phyloP scores from a whole-genome alignment of 2,113 vertebrate species.

The Dicentrarchus labrax region DNA sequence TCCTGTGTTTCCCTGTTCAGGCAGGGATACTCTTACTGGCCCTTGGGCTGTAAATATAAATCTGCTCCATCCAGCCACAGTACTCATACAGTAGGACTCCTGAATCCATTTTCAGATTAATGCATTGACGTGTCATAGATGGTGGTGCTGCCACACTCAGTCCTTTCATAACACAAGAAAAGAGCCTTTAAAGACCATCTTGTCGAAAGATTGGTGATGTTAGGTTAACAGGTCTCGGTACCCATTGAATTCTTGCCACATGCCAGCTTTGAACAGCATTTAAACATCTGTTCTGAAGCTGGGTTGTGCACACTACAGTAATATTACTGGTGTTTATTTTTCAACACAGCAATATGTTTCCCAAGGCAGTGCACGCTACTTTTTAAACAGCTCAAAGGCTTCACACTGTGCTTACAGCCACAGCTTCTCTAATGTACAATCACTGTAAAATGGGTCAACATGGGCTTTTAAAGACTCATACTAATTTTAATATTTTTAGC shows the following conservation, averaged over 20 bases:
- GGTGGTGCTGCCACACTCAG: constrained; percentile 14
- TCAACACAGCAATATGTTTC: neutral
- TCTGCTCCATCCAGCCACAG: constrained; percentile 24
- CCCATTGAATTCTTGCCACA: neutral
- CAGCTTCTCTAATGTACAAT: constrained; percentile 3
- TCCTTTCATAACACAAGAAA: neutral
- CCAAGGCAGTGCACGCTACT: neutral
- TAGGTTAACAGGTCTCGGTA: neutral
- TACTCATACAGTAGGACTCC: constrained; percentile 26
- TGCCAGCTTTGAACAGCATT: constrained; percentile 11
- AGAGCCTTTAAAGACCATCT: neutral
- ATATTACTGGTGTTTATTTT: constrained; percentile 13
- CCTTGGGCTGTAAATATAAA: constrained; percentile 59
- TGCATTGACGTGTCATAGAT: constrained; percentile 26
- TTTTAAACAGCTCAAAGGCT: constrained; percentile 35
- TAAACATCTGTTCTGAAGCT: constrained; percentile 34
- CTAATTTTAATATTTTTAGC: constrained; percentile 8
- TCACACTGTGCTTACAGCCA: constrained; percentile 24
- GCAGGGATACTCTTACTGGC: constrained; percentile 43
- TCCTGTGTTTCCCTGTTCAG: constrained; percentile 41
- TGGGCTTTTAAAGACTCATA: constrained; percentile 8
- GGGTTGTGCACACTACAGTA: neutral
- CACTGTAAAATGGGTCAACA: constrained; percentile 46
- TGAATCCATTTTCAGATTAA: constrained; percentile 45
- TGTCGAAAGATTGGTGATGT: neutral